These are phyloP conservation scores for Prolemur simus DNA, from an alignment of 2,113 vertebrate genomes.

Conservation along the genomic window DNA sequence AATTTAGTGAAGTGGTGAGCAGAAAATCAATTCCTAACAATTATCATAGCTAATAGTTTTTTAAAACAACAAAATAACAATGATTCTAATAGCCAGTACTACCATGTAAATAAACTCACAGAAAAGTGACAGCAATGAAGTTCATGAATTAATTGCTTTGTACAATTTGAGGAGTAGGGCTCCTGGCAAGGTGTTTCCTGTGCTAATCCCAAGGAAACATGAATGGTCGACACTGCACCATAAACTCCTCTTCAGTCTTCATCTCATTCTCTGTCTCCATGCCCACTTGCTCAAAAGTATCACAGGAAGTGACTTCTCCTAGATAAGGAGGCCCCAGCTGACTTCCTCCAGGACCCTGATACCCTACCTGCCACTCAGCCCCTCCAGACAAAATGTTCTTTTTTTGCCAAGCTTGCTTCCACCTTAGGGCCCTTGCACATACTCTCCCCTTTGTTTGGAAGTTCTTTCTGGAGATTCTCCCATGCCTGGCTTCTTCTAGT, in stretches of 20 bases:
- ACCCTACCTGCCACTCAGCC: no score
- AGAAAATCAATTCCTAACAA: slow-evolving; percentile 38
- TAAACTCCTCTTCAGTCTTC: background rate
- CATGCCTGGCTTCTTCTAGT: background rate
- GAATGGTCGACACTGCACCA: background rate
- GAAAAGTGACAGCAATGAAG: background rate
- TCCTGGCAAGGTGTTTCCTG: background rate
- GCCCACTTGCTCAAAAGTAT: background rate
- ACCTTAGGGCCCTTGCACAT: background rate
- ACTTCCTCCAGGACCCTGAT: background rate
- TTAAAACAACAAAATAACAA: background rate
- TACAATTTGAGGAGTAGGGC: background rate
- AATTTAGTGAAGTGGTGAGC: background rate
- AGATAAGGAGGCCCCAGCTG: background rate
- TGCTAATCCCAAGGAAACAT: background rate
- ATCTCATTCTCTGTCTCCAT: background rate
- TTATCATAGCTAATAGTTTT: background rate
- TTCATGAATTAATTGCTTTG: background rate
- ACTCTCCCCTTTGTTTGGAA: background rate
- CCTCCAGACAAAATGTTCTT: background rate
- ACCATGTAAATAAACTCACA: background rate
- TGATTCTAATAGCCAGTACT: background rate
- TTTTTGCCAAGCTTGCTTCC: background rate
- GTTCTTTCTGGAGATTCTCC: background rate
- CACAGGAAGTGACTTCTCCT: background rate